These are phyloP conservation scores for Callipepla squamata DNA, from an alignment of 2,113 vertebrate species.

Conservation along the genomic window DNA sequence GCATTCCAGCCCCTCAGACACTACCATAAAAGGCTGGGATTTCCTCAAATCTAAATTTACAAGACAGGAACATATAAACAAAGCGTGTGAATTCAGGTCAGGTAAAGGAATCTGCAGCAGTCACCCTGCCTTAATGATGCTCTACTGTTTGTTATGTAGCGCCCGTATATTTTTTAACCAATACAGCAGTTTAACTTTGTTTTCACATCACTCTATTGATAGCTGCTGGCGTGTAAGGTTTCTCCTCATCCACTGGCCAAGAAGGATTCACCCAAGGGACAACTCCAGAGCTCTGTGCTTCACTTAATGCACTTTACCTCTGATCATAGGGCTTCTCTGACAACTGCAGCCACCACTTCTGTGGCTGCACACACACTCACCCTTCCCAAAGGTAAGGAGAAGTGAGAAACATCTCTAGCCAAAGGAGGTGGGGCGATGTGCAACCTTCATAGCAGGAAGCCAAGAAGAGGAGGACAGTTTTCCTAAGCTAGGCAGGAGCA, in stretches of 20 bases:
- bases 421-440: not conserved
- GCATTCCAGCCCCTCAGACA: slow-evolving; percentile 51
- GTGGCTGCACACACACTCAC: not conserved
- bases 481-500: not conserved
- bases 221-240: not conserved
- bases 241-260: not conserved
- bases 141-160: not conserved
- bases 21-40: slow-evolving; percentile 65
- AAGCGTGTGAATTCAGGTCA: slow-evolving; percentile 22
- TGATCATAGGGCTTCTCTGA: not conserved
- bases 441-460: not conserved
- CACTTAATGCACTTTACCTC: not conserved
- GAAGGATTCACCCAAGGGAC: not conserved
- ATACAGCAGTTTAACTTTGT: not conserved
- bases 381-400: not conserved
- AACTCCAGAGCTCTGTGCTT: not conserved
- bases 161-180: not conserved
- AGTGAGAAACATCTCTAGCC: not conserved
- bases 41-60: slow-evolving; percentile 57
- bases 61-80: slow-evolving; percentile 26
- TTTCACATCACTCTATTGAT: not conserved
- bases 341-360: not conserved
- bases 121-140: not conserved
- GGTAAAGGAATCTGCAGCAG: slow-evolving; percentile 6
- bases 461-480: not conserved